Evolutionary conservation across 1,140 invertebrate species (phyloP).

Genomic region (Ylistrum balloti): DNA sequence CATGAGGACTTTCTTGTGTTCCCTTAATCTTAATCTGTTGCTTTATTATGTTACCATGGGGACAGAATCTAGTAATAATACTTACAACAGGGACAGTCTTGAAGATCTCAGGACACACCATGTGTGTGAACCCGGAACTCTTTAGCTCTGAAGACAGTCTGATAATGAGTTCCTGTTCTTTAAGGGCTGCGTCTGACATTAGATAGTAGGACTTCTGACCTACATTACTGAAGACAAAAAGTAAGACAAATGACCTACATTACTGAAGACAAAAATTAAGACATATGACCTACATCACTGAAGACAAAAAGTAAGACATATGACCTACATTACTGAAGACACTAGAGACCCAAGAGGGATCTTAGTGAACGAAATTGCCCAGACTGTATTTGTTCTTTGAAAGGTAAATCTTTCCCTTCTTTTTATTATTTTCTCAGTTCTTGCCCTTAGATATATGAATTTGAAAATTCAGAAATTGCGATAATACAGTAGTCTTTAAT

Average conservation of each 20-base stretch:
- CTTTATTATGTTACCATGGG: no score
- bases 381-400: no score
- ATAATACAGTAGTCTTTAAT: no score
- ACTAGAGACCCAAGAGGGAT: no score
- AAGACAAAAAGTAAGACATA: slow-evolving; percentile 42
- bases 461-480: no score
- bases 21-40: no score
- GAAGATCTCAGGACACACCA: slow-evolving; percentile 52
- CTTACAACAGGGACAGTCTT: slow-evolving; percentile 49
- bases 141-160: slow-evolving; percentile 26
- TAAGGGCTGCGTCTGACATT: background rate
- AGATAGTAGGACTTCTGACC: slow-evolving; percentile 52
- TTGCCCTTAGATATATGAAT: no score
- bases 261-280: background rate
- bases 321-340: slow-evolving; percentile 48
- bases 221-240: slow-evolving; percentile 44
- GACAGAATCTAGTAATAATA: background rate
- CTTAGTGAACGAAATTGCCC: no score
- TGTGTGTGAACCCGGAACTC: slow-evolving; percentile 42
- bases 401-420: no score
- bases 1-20: no score
- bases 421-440: no score
- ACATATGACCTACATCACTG: slow-evolving; percentile 37
- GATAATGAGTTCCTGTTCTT: slow-evolving; percentile 46
- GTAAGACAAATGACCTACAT: background rate